These are phyloP conservation scores for Atrina japonica DNA, from an alignment of 2,888 invertebrate species.

Conservation along the genomic window DNA sequence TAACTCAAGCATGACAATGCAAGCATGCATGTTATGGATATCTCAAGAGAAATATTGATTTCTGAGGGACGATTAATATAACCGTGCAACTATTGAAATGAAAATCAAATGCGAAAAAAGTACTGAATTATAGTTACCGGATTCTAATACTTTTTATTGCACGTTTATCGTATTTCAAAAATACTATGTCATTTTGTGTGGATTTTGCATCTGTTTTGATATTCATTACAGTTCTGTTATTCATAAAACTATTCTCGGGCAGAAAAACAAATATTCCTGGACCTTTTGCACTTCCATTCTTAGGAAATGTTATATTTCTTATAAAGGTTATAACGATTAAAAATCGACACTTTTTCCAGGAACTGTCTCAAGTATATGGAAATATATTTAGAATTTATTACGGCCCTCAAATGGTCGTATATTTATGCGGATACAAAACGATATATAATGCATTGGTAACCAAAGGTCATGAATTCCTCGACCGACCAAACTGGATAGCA, in stretches of 20 bases:
- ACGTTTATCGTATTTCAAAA: no score
- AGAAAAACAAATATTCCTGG: background rate
- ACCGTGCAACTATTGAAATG: no score
- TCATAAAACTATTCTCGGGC: background rate
- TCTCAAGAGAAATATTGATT: no score
- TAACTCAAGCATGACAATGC: no score
- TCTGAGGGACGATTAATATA: no score
- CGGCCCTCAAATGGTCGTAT: constrained; percentile 3
- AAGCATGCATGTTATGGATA: no score
- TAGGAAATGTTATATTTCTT: constrained; percentile 5
- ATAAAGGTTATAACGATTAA: no score
- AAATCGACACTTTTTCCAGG: background rate
- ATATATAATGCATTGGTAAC: constrained; percentile 4
- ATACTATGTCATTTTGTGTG: no score
- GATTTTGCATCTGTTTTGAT: background rate
- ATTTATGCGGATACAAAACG: background rate
- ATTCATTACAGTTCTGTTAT: background rate
- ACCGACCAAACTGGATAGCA: background rate
- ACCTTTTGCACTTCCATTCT: constrained; percentile 5
- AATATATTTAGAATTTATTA: constrained; percentile 2
- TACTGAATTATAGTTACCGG: no score
- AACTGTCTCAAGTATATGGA: constrained; percentile 1
- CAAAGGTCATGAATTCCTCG: background rate
- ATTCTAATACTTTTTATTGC: no score
- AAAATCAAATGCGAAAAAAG: no score